Evolutionary conservation across 2,888 invertebrate genomes (phyloP), one percentile per base, ranked within the genome.

Genomic region (Tortricodes alternella): DNA sequence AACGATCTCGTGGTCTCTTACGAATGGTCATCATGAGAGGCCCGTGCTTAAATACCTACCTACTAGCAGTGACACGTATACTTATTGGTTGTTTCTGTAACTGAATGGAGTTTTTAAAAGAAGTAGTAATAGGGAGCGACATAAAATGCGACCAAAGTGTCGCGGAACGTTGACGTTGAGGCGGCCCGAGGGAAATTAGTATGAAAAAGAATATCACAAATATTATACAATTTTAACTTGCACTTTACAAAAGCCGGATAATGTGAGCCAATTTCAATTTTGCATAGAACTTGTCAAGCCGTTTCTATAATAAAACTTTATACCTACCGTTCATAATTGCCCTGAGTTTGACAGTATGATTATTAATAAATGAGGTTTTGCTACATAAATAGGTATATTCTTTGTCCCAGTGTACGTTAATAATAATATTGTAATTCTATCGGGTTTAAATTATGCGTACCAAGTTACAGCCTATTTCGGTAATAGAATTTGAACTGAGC

Each of bases 161-260:
- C 53, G 34, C 34, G n/a, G 38, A 39, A 46, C 46, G 34, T 16
- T 34, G 48, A 48, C 29, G 46, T 24, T 27, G 13, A 50, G 39
- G 18, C 23, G 53, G 23, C 53, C 24, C 53, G 0, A 19, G 53
- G 53, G 53, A 53, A 53, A 53, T 53, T 53, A 48, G 23, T 32
- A 53, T 24, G 41, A 27, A 29, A 53, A 48, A 53, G 53, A 46
- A 46, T 53, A 46, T 53, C 27, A 41, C 9, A 48, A 53, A 48
- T 46, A 53, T 48, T 48, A 48, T 53, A 46, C 46, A 41, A 39
- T 53, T 48, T 53, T 24, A 48, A 48, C 19, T 53, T 24, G 16
- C 32, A 35, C 15, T 39, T 39, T 48, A 48, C 18, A 41, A 24
- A 41, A 27, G 34, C 34, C 15, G 13, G 32, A 32, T 46, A 19